phyloP scores from a whole-genome alignment of 2,113 vertebrate species.

The Anolis carolinensis region DNA sequence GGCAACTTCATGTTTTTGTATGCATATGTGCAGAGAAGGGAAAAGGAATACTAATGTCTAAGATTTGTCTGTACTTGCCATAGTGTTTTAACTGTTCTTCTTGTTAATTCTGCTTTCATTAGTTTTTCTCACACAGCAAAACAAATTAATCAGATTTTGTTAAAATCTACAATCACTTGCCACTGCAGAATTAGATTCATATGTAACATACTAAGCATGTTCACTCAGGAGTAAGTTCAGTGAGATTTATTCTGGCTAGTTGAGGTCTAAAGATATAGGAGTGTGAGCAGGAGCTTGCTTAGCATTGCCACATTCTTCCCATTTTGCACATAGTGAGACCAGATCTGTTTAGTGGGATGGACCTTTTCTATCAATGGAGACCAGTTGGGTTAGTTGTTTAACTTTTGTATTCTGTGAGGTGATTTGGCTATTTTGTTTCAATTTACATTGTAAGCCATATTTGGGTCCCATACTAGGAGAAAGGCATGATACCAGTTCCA shows the following conservation, averaged over 20 bases:
- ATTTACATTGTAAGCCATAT: no score
- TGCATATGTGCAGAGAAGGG: background rate
- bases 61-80: background rate
- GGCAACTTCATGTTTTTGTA: background rate
- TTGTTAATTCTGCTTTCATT: background rate
- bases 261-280: background rate
- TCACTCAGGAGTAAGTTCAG: background rate
- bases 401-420: no score
- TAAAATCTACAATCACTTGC: background rate
- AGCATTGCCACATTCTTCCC: background rate
- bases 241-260: background rate
- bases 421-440: no score
- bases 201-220: background rate
- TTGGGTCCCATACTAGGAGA: no score
- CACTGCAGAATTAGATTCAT: background rate
- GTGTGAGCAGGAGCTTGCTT: background rate
- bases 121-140: background rate
- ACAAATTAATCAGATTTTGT: background rate
- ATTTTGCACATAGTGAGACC: background rate
- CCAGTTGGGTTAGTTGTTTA: no score
- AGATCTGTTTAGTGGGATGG: no score
- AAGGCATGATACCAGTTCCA: background rate
- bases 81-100: conserved; percentile 4
- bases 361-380: background rate
- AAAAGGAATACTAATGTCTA: background rate